These are phyloP conservation scores for Zoanthus gigantus DNA, from an alignment of 92 coral and sea anemone species.

Conservation along the genomic window DNA sequence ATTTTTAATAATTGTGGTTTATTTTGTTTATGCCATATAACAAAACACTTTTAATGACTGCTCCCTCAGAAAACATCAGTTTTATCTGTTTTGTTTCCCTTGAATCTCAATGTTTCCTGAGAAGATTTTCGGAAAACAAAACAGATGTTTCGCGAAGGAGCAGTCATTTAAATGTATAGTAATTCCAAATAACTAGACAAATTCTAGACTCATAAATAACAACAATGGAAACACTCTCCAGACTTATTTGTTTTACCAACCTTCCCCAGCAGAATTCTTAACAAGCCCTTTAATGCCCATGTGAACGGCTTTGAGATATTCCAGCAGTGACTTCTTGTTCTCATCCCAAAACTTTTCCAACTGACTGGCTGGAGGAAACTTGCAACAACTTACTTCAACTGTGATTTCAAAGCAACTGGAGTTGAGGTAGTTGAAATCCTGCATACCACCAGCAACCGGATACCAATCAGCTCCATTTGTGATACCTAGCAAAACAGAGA, in stretches of 20 bases:
- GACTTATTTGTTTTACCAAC: conserved; percentile 30
- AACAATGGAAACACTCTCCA: background rate
- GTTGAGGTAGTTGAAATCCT: conserved; percentile 91
- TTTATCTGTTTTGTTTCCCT: too few relatives aligned
- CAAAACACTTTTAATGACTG: too few relatives aligned
- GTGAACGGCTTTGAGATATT: conserved; percentile 80
- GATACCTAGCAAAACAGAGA: conserved; percentile 68
- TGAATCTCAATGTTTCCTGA: too few relatives aligned
- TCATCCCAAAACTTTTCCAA: conserved; percentile 77
- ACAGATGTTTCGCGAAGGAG: too few relatives aligned
- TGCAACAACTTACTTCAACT: conserved; percentile 95
- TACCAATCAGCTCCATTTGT: conserved; percentile 99
- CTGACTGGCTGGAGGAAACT: conserved; percentile 69
- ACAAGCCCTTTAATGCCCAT: conserved; percentile 91
- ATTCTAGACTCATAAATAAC: background rate
- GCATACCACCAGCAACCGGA: conserved; percentile 95
- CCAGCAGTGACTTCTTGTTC: conserved; percentile 81
- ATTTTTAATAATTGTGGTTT: too few relatives aligned
- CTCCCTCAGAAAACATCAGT: too few relatives aligned
- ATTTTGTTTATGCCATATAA: too few relatives aligned
- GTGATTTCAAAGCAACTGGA: conserved; percentile 95
- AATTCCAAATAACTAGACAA: too few relatives aligned
- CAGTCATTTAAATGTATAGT: too few relatives aligned
- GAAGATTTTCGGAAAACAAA: too few relatives aligned
- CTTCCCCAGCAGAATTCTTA: conserved; percentile 62